These are phyloP conservation scores for Eidolon dupreanum DNA, from an alignment of 2,797 vertebrate genomes.

Conservation along the genomic window DNA sequence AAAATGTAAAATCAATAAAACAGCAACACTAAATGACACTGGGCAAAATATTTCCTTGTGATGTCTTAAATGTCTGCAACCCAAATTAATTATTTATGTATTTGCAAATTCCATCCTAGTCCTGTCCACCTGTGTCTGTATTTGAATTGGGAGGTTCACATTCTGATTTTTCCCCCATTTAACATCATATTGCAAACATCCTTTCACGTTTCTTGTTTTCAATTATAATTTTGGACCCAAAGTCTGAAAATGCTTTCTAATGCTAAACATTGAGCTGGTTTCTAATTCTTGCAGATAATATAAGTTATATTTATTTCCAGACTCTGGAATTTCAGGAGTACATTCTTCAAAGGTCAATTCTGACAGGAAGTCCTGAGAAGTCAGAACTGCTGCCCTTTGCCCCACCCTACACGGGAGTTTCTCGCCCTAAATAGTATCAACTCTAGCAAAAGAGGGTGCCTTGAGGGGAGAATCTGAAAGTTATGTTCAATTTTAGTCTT, in stretches of 20 bases:
- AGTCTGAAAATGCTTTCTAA: background rate
- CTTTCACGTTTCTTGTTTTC: background rate
- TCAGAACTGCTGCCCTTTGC: background rate
- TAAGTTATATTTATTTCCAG: background rate
- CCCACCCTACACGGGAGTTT: background rate
- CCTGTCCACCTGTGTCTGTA: background rate
- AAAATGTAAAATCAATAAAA: slow-evolving; percentile 6
- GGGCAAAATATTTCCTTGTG: background rate
- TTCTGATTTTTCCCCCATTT: background rate
- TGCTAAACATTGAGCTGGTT: background rate
- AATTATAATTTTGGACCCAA: background rate
- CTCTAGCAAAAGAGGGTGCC: accelerated
- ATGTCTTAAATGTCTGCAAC: background rate
- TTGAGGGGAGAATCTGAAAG: background rate
- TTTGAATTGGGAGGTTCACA: background rate
- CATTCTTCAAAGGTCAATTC: background rate
- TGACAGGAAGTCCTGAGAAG: background rate
- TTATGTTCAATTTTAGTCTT: background rate
- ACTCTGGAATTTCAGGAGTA: background rate
- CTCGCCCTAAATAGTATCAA: background rate
- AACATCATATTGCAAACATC: background rate
- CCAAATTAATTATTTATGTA: background rate
- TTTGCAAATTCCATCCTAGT: background rate
- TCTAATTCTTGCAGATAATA: background rate
- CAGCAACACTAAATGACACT: background rate